Evolutionary conservation across 2,797 vertebrate species (phyloP).

Genomic region (Megaceryle alcyon): DNA sequence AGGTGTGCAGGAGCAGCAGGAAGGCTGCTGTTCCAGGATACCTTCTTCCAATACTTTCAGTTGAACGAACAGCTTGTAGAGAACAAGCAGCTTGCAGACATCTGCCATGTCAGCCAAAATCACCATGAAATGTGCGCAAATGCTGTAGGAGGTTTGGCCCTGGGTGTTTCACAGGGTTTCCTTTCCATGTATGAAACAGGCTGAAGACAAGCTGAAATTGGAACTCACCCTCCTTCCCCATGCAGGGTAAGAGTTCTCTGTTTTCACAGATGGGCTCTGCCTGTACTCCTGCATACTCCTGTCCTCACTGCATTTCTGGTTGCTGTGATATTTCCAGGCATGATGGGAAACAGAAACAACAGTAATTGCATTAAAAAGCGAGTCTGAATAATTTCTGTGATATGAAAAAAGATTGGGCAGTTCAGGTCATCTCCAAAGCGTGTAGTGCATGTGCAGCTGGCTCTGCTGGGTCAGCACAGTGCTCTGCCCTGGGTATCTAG

Average conservation of each 20-base stretch:
- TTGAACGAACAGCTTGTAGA: too few relatives aligned
- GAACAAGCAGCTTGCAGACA: too few relatives aligned
- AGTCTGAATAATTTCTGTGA: not conserved
- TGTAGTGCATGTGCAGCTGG: not conserved
- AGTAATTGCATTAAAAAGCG: not conserved
- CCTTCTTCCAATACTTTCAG: too few relatives aligned
- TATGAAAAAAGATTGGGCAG: not conserved
- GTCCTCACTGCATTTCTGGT: not conserved
- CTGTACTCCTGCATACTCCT: not conserved
- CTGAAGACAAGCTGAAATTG: not conserved
- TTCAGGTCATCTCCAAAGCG: not conserved
- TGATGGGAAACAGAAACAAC: not conserved
- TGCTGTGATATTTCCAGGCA: not conserved
- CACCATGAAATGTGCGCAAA: accelerated
- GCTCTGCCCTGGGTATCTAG: not conserved
- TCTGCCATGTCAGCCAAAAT: too few relatives aligned
- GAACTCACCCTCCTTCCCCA: not conserved
- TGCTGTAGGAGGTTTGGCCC: not conserved
- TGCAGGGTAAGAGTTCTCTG: accelerated
- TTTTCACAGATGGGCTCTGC: not conserved
- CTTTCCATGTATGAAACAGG: not conserved
- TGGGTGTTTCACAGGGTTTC: accelerated
- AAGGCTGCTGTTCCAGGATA: not conserved
- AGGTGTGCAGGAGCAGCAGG: not conserved
- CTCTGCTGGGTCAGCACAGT: not conserved